A percentile compares a stretch with the other conserved stretches of the same genome.
These are phyloP conservation scores for Phasianus colchicus DNA, from an alignment of 2,113 vertebrate species.

Conservation along the genomic window DNA sequence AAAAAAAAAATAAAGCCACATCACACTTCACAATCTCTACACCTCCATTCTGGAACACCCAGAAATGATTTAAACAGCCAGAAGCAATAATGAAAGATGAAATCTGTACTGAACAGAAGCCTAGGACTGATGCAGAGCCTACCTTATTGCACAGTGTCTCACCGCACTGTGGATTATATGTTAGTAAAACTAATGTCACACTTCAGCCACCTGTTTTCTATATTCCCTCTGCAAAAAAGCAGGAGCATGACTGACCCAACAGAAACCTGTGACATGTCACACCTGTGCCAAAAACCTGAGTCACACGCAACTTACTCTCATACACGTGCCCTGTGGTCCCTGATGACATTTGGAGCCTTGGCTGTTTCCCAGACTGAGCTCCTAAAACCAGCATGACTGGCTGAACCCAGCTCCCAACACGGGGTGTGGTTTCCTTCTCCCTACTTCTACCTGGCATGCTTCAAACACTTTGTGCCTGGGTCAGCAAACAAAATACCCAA, in stretches of 20 bases:
- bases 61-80: fast-evolving
- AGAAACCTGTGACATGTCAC: background rate
- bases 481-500: background rate
- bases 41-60: background rate
- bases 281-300: background rate
- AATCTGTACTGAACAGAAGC: background rate
- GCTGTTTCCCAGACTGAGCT: background rate
- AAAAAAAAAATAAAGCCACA: background rate
- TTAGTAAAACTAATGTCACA: background rate
- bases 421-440: background rate
- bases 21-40: background rate
- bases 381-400: background rate
- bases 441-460: background rate
- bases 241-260: background rate
- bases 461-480: fast-evolving
- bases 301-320: background rate
- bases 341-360: background rate
- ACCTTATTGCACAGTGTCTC: fast-evolving
- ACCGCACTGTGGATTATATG: fast-evolving
- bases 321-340: fast-evolving
- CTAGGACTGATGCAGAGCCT: background rate
- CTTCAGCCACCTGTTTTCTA: background rate
- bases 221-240: background rate
- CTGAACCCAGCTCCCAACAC: background rate
- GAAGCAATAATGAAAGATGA: background rate